Evolutionary conservation across 2,888 invertebrate genomes (phyloP), one percentile per base, ranked within the genome.

Genomic region (Pachymerium ferrugineum): DNA sequence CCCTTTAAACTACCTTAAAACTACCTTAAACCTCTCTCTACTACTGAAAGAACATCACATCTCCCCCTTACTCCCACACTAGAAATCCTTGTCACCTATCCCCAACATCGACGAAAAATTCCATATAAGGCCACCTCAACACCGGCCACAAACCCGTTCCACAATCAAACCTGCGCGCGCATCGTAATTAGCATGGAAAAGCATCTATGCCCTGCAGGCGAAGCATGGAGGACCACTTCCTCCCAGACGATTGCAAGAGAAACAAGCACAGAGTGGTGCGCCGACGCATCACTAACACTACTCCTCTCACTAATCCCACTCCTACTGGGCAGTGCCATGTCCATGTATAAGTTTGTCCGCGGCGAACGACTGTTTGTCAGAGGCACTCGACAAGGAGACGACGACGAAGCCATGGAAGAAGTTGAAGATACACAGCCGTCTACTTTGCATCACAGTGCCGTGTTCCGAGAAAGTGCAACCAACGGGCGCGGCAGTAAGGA

Each of bases 291-390:
- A 12, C n/a, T n/a, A n/a, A n/a, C n/a, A n/a, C 2, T 25, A 25
- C 28, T 68, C 62, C 0, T n/a, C 6, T 3, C 30, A 30, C 70
- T 31, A n/a, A 1, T 28, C 70, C 16, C 5, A 14, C 70, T 70
- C 31, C 70, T 31, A 19, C 25, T 30, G 47, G n/a, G 10, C 31
- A 70, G 16, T 30, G 42, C 74, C 79, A 88, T 88, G 88, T 87
- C 87, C 78, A 90, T 92, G 88, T 92, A 92, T 83, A 88, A 90
- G 82, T 92, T 92, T 84, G 89, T 91, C 77, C 89, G 90, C 83
- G 80, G 80, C 62, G 78, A 79, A 81, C 88, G 91, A 76, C 86
- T 92, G 76, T 92, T 91, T 83, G 89, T 92, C 78, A 90, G 91
- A 83, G 91, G 88, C 62, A 88, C 88, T 28, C 84, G 89, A 30